These are phyloP conservation scores for Eupsilia transversa DNA, from an alignment of 2,888 invertebrate genomes.

Conservation along the genomic window DNA sequence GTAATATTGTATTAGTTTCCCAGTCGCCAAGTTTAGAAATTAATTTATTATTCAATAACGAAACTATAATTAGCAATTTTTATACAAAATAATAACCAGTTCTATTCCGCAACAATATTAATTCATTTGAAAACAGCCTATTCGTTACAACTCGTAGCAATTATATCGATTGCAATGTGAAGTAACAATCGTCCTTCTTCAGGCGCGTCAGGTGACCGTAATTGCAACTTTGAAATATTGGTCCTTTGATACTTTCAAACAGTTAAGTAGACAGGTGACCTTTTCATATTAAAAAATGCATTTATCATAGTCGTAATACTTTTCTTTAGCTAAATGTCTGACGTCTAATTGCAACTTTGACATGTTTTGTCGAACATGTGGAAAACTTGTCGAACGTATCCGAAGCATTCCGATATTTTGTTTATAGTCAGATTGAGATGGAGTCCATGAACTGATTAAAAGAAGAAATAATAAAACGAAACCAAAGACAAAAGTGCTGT, in stretches of 20 bases:
- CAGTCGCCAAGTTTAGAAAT: neutral
- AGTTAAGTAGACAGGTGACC: slow-evolving; percentile 25
- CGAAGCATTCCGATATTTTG: slow-evolving; percentile 51
- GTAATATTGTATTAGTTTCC: neutral
- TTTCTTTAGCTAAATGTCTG: neutral
- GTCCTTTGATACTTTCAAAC: slow-evolving; percentile 34
- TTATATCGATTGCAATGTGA: slow-evolving; percentile 51
- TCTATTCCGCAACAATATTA: slow-evolving; percentile 6
- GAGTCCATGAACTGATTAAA: slow-evolving; percentile 79
- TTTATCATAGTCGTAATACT: neutral
- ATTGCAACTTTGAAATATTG: slow-evolving; percentile 54
- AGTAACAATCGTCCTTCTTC: slow-evolving; percentile 42
- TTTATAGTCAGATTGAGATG: slow-evolving; percentile 75
- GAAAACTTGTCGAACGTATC: slow-evolving; percentile 41
- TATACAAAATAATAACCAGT: neutral
- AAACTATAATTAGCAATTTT: neutral
- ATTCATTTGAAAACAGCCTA: slow-evolving; percentile 32
- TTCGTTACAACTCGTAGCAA: slow-evolving; percentile 26
- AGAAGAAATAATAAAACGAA: slow-evolving; percentile 70
- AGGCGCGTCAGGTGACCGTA: slow-evolving; percentile 31
- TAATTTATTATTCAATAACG: neutral
- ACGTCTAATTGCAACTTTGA: slow-evolving; percentile 46
- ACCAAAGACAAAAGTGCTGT: slow-evolving; percentile 86
- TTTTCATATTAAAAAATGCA: slow-evolving; percentile 10
- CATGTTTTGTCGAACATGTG: slow-evolving; percentile 11